These are phyloP conservation scores for Vombatus ursinus DNA, from an alignment of 2,113 vertebrate species.

Conservation along the genomic window DNA sequence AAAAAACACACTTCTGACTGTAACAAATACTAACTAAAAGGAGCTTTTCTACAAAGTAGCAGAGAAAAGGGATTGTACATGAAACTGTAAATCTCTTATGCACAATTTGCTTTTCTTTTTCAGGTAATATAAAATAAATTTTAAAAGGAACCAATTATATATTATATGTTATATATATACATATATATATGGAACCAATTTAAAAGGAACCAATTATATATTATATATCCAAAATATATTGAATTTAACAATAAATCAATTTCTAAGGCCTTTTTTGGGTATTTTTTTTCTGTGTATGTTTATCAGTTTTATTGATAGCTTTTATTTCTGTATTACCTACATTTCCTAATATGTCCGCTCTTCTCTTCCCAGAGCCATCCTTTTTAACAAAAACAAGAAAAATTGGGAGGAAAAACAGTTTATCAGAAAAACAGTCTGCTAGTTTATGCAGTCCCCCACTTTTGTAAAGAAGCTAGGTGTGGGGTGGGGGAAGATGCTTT, in stretches of 20 bases:
- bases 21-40: background rate
- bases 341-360: background rate
- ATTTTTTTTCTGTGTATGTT: background rate
- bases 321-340: background rate
- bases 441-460: background rate
- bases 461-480: background rate
- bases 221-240: background rate
- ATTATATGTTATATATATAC: too few species aligned
- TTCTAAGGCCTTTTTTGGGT: background rate
- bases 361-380: background rate
- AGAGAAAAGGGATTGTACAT: background rate
- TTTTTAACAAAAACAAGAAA: background rate
- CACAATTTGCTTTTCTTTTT: background rate
- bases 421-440: background rate
- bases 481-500: background rate
- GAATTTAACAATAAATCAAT: background rate
- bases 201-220: background rate
- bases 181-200: background rate
- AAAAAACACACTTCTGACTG: background rate
- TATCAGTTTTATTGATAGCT: background rate
- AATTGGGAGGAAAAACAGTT: background rate
- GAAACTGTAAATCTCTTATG: background rate
- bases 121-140: background rate
- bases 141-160: background rate
- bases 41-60: background rate